Conservation (phyloP, 1,140 invertebrate genomes). For the Drosophila nikananu region DNA sequence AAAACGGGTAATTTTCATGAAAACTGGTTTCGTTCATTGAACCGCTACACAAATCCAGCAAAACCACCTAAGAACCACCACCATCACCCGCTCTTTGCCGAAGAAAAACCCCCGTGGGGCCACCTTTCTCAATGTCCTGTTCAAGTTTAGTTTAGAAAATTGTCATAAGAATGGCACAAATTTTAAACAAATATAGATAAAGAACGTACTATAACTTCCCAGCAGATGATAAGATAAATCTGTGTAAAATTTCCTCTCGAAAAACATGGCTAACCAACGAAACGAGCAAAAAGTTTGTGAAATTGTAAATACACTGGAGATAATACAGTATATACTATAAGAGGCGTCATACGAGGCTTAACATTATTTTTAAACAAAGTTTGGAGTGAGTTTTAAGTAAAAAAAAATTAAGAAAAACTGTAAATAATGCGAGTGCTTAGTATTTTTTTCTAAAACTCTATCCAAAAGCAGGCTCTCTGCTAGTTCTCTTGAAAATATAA, state of each 20-base stretch:
- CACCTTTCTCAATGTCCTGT: not conserved
- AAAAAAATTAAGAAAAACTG: not conserved
- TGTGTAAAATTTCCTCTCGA: not conserved
- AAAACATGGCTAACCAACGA: not conserved
- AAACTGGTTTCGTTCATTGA: constrained; percentile 49
- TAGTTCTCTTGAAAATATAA: not conserved
- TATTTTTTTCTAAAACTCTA: too few species aligned
- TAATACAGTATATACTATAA: not conserved
- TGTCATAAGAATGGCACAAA: not conserved
- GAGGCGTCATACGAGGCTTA: too few species aligned
- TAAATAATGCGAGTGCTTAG: too few species aligned
- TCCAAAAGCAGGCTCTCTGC: not conserved
- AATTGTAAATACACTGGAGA: not conserved
- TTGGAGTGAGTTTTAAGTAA: not conserved
- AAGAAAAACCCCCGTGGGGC: not conserved
- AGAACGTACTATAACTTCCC: not conserved
- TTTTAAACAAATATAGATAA: too few species aligned
- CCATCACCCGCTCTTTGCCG: not conserved
- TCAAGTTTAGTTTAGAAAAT: not conserved
- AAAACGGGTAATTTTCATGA: constrained; percentile 37
- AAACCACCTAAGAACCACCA: constrained; percentile 8
- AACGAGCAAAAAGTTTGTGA: not conserved
- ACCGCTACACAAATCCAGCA: constrained; percentile 17
- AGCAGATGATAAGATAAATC: constrained; percentile 10
- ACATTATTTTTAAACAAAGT: not conserved